Evolutionary conservation across 2,888 invertebrate species (phyloP).

Genomic region (Drosophila vallismaia): DNA sequence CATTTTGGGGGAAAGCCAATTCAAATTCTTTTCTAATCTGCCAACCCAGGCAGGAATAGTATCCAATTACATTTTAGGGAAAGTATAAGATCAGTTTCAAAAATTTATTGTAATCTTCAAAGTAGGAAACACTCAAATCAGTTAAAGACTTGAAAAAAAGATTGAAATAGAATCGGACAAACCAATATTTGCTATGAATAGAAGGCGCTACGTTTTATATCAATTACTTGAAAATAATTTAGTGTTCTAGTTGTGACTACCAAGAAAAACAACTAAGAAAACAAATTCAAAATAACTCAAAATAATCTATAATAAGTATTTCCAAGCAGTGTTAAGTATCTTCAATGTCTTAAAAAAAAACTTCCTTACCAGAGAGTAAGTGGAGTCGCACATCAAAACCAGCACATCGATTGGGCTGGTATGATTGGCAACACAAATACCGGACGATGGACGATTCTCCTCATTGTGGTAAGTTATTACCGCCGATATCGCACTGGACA

Average conservation of each 20-base stretch:
- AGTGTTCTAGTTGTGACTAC: slow-evolving; percentile 6
- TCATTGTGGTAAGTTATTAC: slow-evolving; percentile 94
- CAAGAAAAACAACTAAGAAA: background rate
- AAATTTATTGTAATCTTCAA: no score
- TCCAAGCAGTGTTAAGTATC: slow-evolving; percentile 26
- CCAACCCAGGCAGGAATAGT: background rate
- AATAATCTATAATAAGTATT: slow-evolving; percentile 7
- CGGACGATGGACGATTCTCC: slow-evolving; percentile 92
- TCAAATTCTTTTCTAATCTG: background rate
- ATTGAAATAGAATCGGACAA: background rate
- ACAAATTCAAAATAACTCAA: slow-evolving; percentile 1
- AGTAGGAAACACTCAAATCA: background rate
- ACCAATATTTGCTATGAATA: background rate
- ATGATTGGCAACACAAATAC: slow-evolving; percentile 99
- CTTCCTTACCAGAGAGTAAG: slow-evolving; percentile 95
- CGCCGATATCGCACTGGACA: slow-evolving; percentile 95
- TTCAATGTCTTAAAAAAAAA: slow-evolving; percentile 11
- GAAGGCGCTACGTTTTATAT: background rate
- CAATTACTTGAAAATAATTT: background rate
- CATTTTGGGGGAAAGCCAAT: slow-evolving; percentile 15
- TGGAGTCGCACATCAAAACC: slow-evolving; percentile 97
- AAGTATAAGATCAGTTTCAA: background rate
- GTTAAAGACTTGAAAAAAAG: background rate
- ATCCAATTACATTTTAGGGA: background rate
- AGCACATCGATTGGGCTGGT: slow-evolving; percentile 99